phyloP scores from a whole-genome alignment of 2,797 vertebrate species.

The Brachyrhaphis roseni region DNA sequence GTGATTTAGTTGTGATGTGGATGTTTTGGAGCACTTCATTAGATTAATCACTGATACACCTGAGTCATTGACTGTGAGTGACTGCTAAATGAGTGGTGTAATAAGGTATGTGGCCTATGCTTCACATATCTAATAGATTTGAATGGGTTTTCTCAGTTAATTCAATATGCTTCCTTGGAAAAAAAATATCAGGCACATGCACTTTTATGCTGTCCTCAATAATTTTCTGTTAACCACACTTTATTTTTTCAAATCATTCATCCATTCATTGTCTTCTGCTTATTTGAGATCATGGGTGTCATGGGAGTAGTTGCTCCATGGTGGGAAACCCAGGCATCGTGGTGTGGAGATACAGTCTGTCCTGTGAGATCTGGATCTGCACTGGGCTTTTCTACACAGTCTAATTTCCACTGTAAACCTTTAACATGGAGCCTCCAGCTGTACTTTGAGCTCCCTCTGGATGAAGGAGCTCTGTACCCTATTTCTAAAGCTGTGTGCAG shows the following conservation, averaged over 20 bases:
- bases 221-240: background rate
- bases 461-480: background rate
- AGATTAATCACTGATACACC: conserved; percentile 54
- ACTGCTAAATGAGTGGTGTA: conserved; percentile 42
- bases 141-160: conserved; percentile 34
- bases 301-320: background rate
- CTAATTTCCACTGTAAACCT: background rate
- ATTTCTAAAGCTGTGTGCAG: background rate
- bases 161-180: conserved; percentile 1
- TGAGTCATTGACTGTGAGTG: conserved; percentile 16
- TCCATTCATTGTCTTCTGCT: background rate
- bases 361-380: background rate
- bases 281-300: background rate
- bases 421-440: too few species aligned
- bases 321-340: background rate
- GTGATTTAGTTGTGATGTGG: conserved; percentile 30
- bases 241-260: background rate
- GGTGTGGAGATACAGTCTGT: background rate
- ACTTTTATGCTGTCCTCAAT: background rate
- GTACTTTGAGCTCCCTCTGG: background rate
- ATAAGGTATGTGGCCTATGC: conserved; percentile 37
- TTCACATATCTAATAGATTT: conserved; percentile 38
- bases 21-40: conserved; percentile 47
- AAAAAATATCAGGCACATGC: conserved; percentile 10
- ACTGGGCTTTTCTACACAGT: background rate